Percentiles rank a stretch among this genome's conserved stretches.
These are phyloP conservation scores for Ochotona princeps DNA, from an alignment of 2,113 vertebrate genomes.

Conservation along the genomic window DNA sequence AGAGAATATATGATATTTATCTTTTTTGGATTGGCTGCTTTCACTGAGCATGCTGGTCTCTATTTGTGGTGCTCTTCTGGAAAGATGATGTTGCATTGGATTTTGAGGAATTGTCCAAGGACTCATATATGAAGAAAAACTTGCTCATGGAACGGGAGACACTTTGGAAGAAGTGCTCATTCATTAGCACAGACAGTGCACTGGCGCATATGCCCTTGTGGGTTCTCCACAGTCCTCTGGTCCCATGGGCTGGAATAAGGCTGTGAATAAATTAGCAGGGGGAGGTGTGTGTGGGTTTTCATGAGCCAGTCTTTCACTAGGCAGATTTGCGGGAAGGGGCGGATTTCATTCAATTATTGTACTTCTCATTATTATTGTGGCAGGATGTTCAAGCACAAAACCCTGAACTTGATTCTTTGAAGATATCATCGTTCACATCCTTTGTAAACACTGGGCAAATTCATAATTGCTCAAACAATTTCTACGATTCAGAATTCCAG, in stretches of 20 bases:
- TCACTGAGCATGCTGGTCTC: too few relatives aligned
- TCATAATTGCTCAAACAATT: background rate
- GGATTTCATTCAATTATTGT: rapidly evolving
- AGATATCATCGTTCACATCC: background rate
- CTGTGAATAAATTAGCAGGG: background rate
- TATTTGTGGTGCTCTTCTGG: too few relatives aligned
- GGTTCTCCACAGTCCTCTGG: background rate
- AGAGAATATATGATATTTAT: too few relatives aligned
- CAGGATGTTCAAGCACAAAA: background rate
- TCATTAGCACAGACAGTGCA: too few relatives aligned
- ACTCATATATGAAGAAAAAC: too few relatives aligned
- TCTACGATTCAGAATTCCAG: background rate
- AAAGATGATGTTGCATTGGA: too few relatives aligned
- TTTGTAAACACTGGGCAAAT: background rate
- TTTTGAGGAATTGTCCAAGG: too few relatives aligned
- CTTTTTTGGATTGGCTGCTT: too few relatives aligned
- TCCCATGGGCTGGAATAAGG: background rate
- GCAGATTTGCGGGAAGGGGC: background rate
- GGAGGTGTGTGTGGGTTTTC: background rate
- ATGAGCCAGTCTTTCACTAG: background rate
- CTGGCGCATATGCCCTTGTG: background rate
- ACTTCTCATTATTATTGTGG: background rate
- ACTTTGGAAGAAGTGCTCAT: too few relatives aligned
- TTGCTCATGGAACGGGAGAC: background rate
- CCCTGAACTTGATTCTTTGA: background rate